Evolutionary conservation across 2,113 vertebrate species (phyloP).

Genomic region (Chlorodrepanis virens): DNA sequence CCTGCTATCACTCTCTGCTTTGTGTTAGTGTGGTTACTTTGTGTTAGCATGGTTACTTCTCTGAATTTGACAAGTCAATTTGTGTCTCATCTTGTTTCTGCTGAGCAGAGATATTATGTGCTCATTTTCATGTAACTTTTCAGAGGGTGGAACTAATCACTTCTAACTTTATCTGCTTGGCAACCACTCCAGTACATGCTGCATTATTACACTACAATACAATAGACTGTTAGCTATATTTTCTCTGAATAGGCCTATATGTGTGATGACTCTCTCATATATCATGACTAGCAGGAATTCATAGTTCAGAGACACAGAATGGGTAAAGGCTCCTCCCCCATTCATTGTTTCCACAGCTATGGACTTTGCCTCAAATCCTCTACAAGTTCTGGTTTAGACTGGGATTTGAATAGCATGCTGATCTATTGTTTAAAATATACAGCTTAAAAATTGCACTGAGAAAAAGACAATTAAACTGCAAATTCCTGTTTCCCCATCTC

Average conservation of each 20-base stretch:
- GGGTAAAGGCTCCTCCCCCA: not conserved
- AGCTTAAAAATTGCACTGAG: not conserved
- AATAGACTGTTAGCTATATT: not conserved
- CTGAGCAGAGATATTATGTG: not conserved
- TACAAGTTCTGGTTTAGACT: not conserved
- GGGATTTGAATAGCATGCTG: not conserved
- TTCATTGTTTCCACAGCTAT: not conserved
- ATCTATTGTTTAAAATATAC: not conserved
- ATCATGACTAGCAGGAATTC: not conserved
- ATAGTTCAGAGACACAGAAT: not conserved
- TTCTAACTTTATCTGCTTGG: not conserved
- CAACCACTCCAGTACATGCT: not conserved
- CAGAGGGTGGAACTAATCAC: not conserved
- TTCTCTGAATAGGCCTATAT: not conserved
- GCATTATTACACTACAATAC: not conserved
- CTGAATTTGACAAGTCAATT: not conserved
- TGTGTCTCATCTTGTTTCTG: not conserved
- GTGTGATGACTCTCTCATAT: rapidly evolving
- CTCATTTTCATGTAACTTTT: not conserved
- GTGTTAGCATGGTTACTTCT: not conserved
- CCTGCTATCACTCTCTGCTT: not conserved
- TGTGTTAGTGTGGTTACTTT: not conserved
- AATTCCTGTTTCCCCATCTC: not conserved
- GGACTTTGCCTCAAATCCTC: not conserved
- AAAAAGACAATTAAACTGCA: not conserved